These are phyloP conservation scores for Drosophila atripex DNA, from an alignment of 2,888 invertebrate species.

Conservation along the genomic window DNA sequence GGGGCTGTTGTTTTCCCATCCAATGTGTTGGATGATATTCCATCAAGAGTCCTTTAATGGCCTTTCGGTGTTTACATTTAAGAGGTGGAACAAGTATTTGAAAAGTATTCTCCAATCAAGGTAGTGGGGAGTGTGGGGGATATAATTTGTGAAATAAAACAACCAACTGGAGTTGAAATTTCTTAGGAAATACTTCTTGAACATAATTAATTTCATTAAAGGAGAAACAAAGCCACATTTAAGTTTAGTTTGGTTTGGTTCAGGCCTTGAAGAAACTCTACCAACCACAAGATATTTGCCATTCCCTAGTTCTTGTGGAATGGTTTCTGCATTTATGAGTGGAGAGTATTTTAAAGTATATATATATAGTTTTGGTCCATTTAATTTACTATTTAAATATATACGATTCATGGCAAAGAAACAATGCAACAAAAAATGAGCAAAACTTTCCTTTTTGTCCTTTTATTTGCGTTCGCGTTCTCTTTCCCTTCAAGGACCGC, in stretches of 20 bases:
- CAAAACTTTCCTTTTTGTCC: neutral
- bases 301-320: neutral
- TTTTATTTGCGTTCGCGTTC: neutral
- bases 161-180: neutral
- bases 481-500: slow-evolving; percentile 12
- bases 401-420: neutral
- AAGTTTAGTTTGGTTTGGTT: neutral
- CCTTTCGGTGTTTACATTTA: slow-evolving; percentile 11
- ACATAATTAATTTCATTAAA: neutral
- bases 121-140: neutral
- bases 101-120: neutral
- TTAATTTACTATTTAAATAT: neutral
- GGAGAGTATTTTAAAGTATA: neutral
- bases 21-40: slow-evolving; percentile 14
- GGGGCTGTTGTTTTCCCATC: slow-evolving; percentile 9
- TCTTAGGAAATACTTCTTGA: neutral
- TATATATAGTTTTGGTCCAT: neutral
- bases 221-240: neutral
- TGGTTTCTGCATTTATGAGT: neutral
- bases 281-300: slow-evolving; percentile 2
- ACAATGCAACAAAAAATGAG: neutral
- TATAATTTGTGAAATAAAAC: too few species aligned
- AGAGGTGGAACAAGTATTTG: neutral
- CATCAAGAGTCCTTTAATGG: slow-evolving; percentile 10
- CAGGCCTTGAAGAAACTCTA: neutral